A percentile compares a stretch with the other conserved stretches of the same genome.
Evolutionary conservation across 2,113 vertebrate species (phyloP).

Genomic region (Hystrix cristata): DNA sequence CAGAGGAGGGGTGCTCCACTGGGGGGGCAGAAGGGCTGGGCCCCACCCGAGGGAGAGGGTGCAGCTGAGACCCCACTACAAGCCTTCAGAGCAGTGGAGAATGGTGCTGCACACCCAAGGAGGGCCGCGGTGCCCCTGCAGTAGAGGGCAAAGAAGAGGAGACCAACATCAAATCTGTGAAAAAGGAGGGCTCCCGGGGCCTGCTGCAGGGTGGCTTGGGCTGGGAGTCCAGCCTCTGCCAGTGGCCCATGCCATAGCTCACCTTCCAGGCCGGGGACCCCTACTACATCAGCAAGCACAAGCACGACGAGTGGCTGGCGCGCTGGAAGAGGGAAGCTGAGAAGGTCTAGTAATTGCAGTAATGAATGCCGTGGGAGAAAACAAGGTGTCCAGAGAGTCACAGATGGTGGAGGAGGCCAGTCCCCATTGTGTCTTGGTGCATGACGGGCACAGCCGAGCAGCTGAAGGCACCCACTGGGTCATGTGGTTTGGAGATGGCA

Average conservation of each 20-base stretch:
- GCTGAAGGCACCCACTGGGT: conserved; percentile 99
- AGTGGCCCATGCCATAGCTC: conserved; percentile 96
- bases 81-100: conserved; percentile 91
- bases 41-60: conserved; percentile 88
- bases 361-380: conserved; percentile 94
- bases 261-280: conserved; percentile 99
- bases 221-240: conserved; percentile 97
- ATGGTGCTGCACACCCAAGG: conserved; percentile 91
- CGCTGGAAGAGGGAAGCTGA: conserved; percentile 99
- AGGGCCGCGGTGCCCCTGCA: conserved; percentile 89
- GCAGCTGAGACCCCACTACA: conserved; percentile 85
- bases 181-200: conserved; percentile 92
- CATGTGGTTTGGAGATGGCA: conserved; percentile 99
- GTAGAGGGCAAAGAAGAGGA: conserved; percentile 86
- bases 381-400: conserved; percentile 89
- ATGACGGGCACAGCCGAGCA: conserved; percentile 97
- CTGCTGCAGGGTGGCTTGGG: conserved; percentile 95
- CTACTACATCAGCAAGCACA: conserved; percentile 99
- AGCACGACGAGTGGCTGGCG: conserved; percentile 98
- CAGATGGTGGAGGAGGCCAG: conserved; percentile 91
- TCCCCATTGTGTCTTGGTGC: conserved; percentile 96
- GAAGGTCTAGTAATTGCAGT: conserved; percentile 96
- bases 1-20: conserved; percentile 89
- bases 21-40: conserved; percentile 84
- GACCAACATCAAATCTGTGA: too few relatives aligned